These are phyloP conservation scores for Zapus hudsonius DNA, from an alignment of 2,113 vertebrate species.

Conservation along the genomic window DNA sequence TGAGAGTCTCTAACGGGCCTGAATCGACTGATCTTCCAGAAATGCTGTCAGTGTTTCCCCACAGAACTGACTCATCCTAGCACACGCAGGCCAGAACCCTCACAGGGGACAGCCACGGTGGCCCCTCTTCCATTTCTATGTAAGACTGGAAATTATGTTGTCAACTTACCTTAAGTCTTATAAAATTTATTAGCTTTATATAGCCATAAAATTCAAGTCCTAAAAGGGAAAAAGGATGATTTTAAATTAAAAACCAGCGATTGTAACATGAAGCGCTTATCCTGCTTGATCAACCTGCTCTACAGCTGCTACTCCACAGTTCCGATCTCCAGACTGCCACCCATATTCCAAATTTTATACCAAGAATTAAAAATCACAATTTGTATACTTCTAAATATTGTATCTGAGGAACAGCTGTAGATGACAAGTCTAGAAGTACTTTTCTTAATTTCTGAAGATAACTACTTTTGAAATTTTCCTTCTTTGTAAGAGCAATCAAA, in stretches of 20 bases:
- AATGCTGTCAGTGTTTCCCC: neutral
- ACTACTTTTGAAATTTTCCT: conserved; percentile 37
- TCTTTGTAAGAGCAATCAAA: conserved; percentile 36
- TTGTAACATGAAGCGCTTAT: conserved; percentile 31
- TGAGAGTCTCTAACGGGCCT: neutral
- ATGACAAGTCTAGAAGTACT: neutral
- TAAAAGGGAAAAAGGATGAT: conserved; percentile 68
- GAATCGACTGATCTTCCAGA: conserved; percentile 3
- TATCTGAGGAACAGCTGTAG: neutral
- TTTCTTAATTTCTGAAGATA: conserved; percentile 29
- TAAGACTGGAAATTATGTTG: neutral
- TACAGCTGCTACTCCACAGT: neutral
- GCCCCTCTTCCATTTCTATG: conserved; percentile 21
- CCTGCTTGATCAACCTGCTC: neutral
- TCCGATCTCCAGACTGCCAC: neutral
- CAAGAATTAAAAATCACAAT: conserved; percentile 30
- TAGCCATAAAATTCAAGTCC: conserved; percentile 97
- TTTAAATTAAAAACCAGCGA: neutral
- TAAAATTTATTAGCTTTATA: conserved; percentile 96
- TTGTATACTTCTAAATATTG: conserved; percentile 43
- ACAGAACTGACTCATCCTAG: neutral
- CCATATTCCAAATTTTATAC: neutral
- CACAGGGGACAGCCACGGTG: neutral
- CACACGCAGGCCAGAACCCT: too few species aligned
- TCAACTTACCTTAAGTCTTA: conserved; percentile 91